Conservation (phyloP, 2,888 invertebrate species). For the Antheraea yamamai region DNA sequence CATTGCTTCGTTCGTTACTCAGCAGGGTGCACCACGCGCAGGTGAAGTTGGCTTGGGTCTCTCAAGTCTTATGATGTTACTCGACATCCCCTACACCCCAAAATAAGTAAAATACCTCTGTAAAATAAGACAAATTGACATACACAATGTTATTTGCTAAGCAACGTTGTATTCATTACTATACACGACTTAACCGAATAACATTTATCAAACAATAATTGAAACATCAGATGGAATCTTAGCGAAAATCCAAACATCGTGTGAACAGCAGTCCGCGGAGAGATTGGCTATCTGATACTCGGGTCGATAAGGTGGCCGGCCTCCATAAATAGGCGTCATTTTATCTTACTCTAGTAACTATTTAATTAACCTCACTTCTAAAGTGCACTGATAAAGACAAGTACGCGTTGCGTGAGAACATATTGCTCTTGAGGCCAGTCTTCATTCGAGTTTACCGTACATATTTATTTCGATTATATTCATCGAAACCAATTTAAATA, state of each 20-base stretch:
- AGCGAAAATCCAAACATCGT: slow-evolving; percentile 36
- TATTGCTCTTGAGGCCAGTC: slow-evolving; percentile 35
- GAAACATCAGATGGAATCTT: slow-evolving; percentile 19
- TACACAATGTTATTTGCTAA: not conserved
- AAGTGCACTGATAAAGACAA: slow-evolving; percentile 64
- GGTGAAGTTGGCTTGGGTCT: too few relatives aligned
- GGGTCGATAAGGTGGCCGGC: slow-evolving; percentile 68
- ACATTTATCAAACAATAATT: slow-evolving; percentile 19
- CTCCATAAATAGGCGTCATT: slow-evolving; percentile 67
- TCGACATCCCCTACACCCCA: too few relatives aligned
- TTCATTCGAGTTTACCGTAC: not conserved
- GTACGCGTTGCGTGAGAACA: slow-evolving; percentile 68
- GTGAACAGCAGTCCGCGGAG: slow-evolving; percentile 54
- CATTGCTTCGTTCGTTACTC: too few relatives aligned
- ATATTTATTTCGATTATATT: not conserved
- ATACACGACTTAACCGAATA: slow-evolving; percentile 1
- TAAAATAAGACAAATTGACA: too few relatives aligned
- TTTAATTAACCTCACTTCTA: slow-evolving; percentile 74
- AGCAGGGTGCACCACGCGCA: too few relatives aligned
- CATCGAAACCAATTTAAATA: not conserved
- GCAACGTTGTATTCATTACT: not conserved
- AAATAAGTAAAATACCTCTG: too few relatives aligned
- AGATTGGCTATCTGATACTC: slow-evolving; percentile 65
- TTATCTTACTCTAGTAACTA: slow-evolving; percentile 69
- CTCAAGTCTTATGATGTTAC: too few relatives aligned